Base-by-base conservation (phyloP, 1,140 invertebrate genomes). In the Orussus abietinus region DNA sequence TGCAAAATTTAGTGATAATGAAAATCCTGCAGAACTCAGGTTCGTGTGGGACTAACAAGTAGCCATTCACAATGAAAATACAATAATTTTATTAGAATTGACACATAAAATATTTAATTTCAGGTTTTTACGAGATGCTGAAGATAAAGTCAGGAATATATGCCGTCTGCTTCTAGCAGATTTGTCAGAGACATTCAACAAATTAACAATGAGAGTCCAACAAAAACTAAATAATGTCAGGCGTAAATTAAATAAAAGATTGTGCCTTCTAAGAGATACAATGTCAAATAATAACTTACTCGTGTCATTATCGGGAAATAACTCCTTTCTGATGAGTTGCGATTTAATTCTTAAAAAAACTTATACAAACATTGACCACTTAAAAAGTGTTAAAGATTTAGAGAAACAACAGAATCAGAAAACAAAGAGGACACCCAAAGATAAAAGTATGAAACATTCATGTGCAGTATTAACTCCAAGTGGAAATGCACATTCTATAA, bases 131-230 rank as follows among this genome's bases (percentile, higher is more conserved):
- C 6, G 17, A n/a, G 29, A 47, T 39, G 31, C 29, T 11, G 44
- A 43, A 11, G 35, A 14, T 20, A 43, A 39, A 35, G 11, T 50
- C 4, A 14, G 45, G 14, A 17, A 18, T 10, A 30, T 43, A 15
- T 42, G 44, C 21, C 31, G 40, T 17, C 43, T 40, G 9, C 28
- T 50, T 25, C 10, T 50, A 15, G 29, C 36, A 18, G 44, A 50
- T 34, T 11, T 50, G 3, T 21, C 40, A 26, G 13, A 9, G 3
- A 30, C 31, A 21, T 25, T 47, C 13, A 30, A 30, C 7, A 32
- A 35, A n/a, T 38, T 50, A 22, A 18, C 48, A 4, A 12, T 38
- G 18, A 50, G 46, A 38, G 35, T 46, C 9, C 19, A 50, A 21
- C 22, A 38, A 3, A 33, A 35, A 15, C 46, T 50, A n/a, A 29